These are phyloP conservation scores for Gambusia affinis DNA, from an alignment of 2,113 vertebrate species.

Conservation along the genomic window DNA sequence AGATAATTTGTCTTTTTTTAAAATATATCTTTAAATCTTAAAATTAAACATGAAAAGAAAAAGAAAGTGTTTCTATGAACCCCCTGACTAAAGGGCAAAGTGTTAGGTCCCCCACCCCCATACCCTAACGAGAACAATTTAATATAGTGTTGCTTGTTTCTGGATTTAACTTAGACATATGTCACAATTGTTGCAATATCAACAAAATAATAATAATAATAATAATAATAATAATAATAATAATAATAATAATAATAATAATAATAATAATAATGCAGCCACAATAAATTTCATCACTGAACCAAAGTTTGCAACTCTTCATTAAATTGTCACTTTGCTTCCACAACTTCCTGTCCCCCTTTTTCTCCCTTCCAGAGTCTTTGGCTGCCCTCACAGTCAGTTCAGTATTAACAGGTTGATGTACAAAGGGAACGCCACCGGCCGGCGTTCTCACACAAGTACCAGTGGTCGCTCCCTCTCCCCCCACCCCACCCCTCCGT, in stretches of 20 bases:
- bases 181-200: conserved; percentile 79
- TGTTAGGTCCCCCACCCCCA: conserved; percentile 75
- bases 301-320: conserved; percentile 81
- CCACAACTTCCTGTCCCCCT: conserved; percentile 21
- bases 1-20: conserved; percentile 64
- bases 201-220: conserved; percentile 43
- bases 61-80: conserved; percentile 77
- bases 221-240: conserved; percentile 42
- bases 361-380: conserved; percentile 61
- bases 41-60: conserved; percentile 85
- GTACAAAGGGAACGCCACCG: conserved; percentile 81
- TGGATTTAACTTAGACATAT: conserved; percentile 81
- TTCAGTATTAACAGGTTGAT: conserved; percentile 83
- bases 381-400: conserved; percentile 82
- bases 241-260: conserved; percentile 35
- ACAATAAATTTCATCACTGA: conserved; percentile 64
- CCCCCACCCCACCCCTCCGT: conserved; percentile 50
- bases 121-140: conserved; percentile 75
- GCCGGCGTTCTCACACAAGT: conserved; percentile 59
- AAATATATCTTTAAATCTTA: conserved; percentile 60
- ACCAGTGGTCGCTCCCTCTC: conserved; percentile 60
- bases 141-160: conserved; percentile 84
- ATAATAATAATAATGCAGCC: conserved; percentile 72
- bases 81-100: conserved; percentile 84
- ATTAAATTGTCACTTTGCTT: conserved; percentile 63